Evolutionary conservation across 2,797 vertebrate genomes (phyloP).

Genomic region (Cynopterus sphinx): DNA sequence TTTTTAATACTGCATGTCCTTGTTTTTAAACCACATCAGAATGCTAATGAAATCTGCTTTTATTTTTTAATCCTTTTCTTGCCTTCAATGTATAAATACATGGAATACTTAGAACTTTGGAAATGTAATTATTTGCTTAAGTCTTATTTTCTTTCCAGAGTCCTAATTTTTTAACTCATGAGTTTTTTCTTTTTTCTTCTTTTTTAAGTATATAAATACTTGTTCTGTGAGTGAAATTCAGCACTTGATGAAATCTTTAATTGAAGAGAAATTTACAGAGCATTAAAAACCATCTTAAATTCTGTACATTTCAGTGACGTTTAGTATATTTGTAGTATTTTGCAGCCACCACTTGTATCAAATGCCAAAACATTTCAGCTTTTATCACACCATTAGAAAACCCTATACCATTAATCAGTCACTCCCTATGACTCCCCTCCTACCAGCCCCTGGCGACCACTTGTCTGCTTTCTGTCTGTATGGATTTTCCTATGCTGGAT

Average conservation of each 20-base stretch:
- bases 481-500: neutral
- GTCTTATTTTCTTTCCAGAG: neutral
- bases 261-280: neutral
- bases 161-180: conserved; percentile 17
- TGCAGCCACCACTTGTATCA: neutral
- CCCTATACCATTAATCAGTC: neutral
- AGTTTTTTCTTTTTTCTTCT: neutral
- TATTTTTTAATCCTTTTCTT: conserved; percentile 11
- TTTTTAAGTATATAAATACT: neutral
- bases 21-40: conserved; percentile 22
- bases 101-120: neutral
- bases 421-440: neutral
- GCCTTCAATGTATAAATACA: neutral
- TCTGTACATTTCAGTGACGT: neutral
- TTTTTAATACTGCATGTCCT: neutral
- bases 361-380: neutral
- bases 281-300: conserved; percentile 6
- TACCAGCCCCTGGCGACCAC: neutral
- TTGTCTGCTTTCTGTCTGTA: neutral
- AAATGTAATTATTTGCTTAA: neutral
- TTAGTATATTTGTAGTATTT: neutral
- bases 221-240: conserved; percentile 3
- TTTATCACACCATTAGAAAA: neutral
- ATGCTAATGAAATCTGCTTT: conserved; percentile 2
- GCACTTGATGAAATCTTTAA: neutral